phyloP scores from a whole-genome alignment of 2,113 vertebrate species.

The Eretmochelys imbricata region DNA sequence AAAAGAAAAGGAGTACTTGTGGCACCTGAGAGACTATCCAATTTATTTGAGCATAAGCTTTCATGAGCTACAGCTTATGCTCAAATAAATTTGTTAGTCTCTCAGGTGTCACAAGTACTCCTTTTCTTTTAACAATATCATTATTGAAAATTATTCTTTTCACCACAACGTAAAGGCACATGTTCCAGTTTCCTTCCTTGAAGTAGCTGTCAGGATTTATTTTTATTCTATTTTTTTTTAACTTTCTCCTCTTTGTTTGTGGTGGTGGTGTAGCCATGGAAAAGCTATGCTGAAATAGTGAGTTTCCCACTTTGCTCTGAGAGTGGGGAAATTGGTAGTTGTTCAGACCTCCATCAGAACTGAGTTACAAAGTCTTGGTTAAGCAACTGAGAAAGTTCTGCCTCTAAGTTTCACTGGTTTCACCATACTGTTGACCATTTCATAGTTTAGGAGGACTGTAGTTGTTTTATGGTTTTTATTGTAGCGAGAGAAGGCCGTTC shows the following conservation, averaged over 20 bases:
- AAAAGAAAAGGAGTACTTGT: no score
- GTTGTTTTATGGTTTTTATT: not conserved
- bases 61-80: no score
- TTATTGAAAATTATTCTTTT: not conserved
- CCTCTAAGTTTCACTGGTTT: fast-evolving
- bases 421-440: not conserved
- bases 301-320: not conserved
- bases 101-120: no score
- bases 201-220: not conserved
- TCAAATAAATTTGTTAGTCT: no score
- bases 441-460: not conserved
- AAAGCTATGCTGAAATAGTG: not conserved
- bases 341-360: not conserved
- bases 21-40: no score
- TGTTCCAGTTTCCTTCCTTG: not conserved
- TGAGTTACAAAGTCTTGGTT: not conserved
- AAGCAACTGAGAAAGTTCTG: fast-evolving
- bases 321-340: not conserved
- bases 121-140: not conserved
- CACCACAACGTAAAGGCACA: not conserved
- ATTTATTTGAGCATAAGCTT: no score
- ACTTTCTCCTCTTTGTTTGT: not conserved
- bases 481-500: not conserved
- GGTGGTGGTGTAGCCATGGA: not conserved
- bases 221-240: not conserved